Evolutionary conservation across 2,113 vertebrate genomes (phyloP).

Genomic region (Myotis davidii): DNA sequence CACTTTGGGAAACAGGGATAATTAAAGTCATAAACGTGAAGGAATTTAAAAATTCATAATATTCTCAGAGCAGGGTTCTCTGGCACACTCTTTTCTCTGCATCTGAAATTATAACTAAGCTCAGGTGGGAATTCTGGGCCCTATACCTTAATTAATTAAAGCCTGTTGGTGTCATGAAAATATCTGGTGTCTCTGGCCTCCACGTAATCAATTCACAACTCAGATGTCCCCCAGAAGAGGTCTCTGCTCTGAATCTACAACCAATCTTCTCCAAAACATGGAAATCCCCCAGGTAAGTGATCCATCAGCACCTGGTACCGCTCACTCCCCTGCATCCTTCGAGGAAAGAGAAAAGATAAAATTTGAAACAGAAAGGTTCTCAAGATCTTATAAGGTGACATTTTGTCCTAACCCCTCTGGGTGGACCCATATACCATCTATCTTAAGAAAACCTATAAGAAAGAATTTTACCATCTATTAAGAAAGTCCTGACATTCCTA

Average conservation of each 20-base stretch:
- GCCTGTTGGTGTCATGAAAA: not conserved
- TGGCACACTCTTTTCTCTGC: not conserved
- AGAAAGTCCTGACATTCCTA: not conserved
- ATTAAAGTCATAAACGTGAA: slow-evolving; percentile 18
- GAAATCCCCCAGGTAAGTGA: not conserved
- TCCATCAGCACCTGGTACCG: not conserved
- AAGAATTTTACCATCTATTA: not conserved
- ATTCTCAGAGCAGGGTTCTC: not conserved
- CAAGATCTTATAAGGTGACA: not conserved
- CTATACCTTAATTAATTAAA: not conserved
- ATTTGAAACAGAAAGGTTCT: not conserved
- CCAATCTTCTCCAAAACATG: not conserved
- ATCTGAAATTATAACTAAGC: not conserved
- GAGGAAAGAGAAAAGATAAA: not conserved
- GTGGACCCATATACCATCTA: not conserved
- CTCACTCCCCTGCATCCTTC: not conserved
- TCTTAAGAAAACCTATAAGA: not conserved
- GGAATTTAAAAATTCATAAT: not conserved
- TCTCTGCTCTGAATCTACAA: not conserved
- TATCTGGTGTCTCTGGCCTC: not conserved
- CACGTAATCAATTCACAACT: not conserved
- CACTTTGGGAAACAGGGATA: not conserved
- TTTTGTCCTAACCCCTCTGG: not conserved
- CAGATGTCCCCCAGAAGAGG: not conserved
- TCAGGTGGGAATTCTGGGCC: not conserved